Percentiles rank a stretch among this genome's conserved stretches.
Evolutionary conservation across 2,797 vertebrate species (phyloP).

Genomic region (Corythornis leucogaster): DNA sequence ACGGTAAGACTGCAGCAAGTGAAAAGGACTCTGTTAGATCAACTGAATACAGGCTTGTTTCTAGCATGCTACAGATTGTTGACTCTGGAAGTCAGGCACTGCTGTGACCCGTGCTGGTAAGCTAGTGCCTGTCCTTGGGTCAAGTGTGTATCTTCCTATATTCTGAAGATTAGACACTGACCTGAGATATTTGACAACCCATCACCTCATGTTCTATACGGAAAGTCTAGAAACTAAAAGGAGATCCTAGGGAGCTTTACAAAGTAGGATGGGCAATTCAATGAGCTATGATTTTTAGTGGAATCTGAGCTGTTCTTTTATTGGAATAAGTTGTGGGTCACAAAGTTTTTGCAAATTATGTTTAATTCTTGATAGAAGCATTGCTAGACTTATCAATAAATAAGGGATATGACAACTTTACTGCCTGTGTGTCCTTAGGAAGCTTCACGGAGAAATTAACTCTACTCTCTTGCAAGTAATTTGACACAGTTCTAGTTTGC

Average conservation of each 20-base stretch:
- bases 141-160: neutral
- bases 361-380: neutral
- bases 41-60: neutral
- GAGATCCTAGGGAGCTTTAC: neutral
- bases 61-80: neutral
- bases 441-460: neutral
- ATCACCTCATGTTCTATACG: neutral
- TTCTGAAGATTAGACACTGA: neutral
- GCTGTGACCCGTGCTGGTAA: neutral
- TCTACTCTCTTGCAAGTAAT: conserved; percentile 21
- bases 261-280: neutral
- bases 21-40: neutral
- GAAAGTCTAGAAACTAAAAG: neutral
- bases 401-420: neutral
- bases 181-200: neutral
- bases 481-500: conserved; percentile 37
- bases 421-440: neutral
- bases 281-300: neutral
- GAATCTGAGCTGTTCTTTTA: neutral
- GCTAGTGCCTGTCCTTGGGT: neutral
- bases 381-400: neutral
- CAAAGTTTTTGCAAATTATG: neutral
- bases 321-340: neutral
- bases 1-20: neutral
- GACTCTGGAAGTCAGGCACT: neutral